A percentile compares a stretch with the other conserved stretches of the same genome.
These are phyloP conservation scores for Dendropsophus ebraccatus DNA, from an alignment of 2,113 vertebrate genomes.

Conservation along the genomic window DNA sequence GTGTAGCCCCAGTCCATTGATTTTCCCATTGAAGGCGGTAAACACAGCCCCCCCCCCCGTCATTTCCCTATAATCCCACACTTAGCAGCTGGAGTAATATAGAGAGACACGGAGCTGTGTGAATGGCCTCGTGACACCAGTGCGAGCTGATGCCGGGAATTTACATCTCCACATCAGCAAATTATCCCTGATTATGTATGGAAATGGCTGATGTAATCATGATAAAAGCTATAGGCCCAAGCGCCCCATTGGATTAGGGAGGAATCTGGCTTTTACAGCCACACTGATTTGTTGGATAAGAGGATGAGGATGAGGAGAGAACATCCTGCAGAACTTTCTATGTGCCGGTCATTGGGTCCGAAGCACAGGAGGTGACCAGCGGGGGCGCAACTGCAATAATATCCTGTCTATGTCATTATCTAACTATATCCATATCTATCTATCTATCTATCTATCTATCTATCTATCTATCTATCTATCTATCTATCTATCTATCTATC, in stretches of 20 bases:
- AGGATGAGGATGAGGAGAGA: not conserved
- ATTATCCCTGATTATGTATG: not conserved
- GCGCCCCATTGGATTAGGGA: not conserved
- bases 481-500: not conserved
- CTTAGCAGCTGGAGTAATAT: too few relatives aligned
- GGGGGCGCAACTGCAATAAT: too few relatives aligned
- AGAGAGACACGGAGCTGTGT: too few relatives aligned
- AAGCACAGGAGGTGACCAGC: too few relatives aligned
- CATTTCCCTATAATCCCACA: too few relatives aligned
- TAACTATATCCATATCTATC: not conserved
- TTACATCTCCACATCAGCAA: not conserved
- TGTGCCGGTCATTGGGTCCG: not conserved
- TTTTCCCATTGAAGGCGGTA: too few relatives aligned
- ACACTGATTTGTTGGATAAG: slow-evolving; percentile 14
- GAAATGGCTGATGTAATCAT: slow-evolving; percentile 64
- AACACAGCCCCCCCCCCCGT: too few relatives aligned
- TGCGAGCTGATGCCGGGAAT: not conserved
- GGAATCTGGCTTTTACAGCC: slow-evolving; percentile 62
- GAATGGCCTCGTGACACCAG: too few relatives aligned
- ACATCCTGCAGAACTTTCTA: not conserved
- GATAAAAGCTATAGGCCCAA: slow-evolving; percentile 65
- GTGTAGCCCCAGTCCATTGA: not conserved
- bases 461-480: too few relatives aligned
- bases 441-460: too few relatives aligned
- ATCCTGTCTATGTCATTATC: too few relatives aligned